A percentile compares a stretch with the other conserved stretches of the same genome.
Evolutionary conservation across 2,888 invertebrate genomes (phyloP).

Genomic region (Oscheius sp.): DNA sequence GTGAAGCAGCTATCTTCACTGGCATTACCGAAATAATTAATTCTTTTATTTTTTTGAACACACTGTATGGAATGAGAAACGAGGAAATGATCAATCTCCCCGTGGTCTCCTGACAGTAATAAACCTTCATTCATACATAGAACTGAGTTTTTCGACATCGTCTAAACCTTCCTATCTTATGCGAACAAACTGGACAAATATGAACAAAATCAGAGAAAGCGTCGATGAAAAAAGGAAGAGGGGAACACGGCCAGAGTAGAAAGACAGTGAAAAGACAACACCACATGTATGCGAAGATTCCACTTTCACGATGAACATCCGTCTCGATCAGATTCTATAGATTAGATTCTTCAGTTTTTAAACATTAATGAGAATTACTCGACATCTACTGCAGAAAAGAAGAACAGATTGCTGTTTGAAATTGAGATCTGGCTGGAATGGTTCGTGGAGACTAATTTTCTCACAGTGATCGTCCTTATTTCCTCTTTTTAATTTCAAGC

Average conservation of each 20-base stretch:
- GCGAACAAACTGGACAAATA: constrained; percentile 62
- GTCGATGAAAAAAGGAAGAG: constrained; percentile 61
- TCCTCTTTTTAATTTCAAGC: neutral
- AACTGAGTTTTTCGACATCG: constrained; percentile 50
- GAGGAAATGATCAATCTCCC: neutral
- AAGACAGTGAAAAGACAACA: constrained; percentile 51
- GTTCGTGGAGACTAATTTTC: constrained; percentile 14
- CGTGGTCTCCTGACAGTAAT: neutral
- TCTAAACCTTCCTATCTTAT: constrained; percentile 59
- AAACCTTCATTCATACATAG: constrained; percentile 59
- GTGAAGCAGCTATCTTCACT: no score
- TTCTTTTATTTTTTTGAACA: neutral
- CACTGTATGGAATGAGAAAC: no score
- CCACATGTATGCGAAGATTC: constrained; percentile 60
- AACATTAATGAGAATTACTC: constrained; percentile 59
- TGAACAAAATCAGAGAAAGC: constrained; percentile 63
- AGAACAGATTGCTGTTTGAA: constrained; percentile 52
- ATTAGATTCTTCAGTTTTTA: no score
- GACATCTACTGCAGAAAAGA: constrained; percentile 62
- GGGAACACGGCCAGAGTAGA: constrained; percentile 65
- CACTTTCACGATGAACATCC: constrained; percentile 56
- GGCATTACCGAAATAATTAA: no score
- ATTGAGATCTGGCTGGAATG: constrained; percentile 53
- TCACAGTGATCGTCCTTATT: neutral
- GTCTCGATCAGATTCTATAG: constrained; percentile 65